Evolutionary conservation across 2,888 invertebrate species (phyloP), one percentile per base, ranked within the genome.

Genomic region (Dynastes tityus): DNA sequence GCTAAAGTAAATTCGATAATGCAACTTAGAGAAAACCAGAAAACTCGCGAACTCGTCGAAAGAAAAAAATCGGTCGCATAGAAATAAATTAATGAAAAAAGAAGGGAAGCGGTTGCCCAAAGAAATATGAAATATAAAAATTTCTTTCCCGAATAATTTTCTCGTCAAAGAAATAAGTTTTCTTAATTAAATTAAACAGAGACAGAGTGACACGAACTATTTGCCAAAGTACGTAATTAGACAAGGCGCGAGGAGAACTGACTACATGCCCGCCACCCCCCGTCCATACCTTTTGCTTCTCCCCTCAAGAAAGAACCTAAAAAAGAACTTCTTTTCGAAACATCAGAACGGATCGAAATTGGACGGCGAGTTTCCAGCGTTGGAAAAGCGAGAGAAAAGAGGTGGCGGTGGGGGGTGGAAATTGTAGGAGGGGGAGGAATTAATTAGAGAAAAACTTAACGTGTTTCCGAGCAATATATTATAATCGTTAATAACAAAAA

Each of bases 401-500:
- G 45, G 45, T 45, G 45, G 45, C 11, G 45, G 5, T 45, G 45
- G 11, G 45, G 1, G 45, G 45, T 45, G 11, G 45, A 45, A 45
- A 2, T 2, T 45, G 1, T 1, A 22, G n/a, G 40, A 64, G 64
- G 13, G 68, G 77, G 79, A 82, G 82, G 83, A 86, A 87, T 87
- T 87, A 86, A 87, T 87, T 86, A 87, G 86, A 87, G 86, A 87
- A 87, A 87, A 87, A 86, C 86, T 84, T 83, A 83, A 84, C 85
- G 86, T 84, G 83, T 85, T 86, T 84, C 83, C 83, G 81, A 83
- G 85, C 85, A 86, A 87, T 87, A 87, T 87, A 87, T 88, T 87
- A 87, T 87, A 87, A 88, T 87, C 87, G 87, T 87, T 87, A 87
- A 87, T 87, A 87, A 87, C 87, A 87, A 86, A 87, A 88, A 88